Evolutionary conservation across 2,888 invertebrate genomes (phyloP).

Genomic region (Xestoiulus laeticollis): DNA sequence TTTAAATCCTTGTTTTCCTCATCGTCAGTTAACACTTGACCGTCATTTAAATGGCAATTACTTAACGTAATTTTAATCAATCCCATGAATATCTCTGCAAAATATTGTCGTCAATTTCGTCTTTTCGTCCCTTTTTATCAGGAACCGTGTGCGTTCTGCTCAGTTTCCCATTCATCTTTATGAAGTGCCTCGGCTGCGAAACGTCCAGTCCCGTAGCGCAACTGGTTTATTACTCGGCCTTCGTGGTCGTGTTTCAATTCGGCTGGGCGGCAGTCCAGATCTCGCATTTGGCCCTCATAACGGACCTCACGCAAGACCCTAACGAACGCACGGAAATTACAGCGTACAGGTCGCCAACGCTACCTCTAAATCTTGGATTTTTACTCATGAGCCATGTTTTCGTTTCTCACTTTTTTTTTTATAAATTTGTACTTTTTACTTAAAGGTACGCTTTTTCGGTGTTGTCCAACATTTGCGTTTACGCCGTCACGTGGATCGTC

Average conservation of each 20-base stretch:
- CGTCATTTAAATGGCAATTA: too few species aligned
- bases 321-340: slow-evolving; percentile 80
- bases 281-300: slow-evolving; percentile 87
- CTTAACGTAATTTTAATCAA: too few species aligned
- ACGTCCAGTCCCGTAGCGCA: slow-evolving; percentile 68
- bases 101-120: not conserved
- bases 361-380: too few species aligned
- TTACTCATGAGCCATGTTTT: too few species aligned
- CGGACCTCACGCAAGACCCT: slow-evolving; percentile 78
- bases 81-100: too few species aligned
- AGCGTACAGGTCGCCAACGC: slow-evolving; percentile 81
- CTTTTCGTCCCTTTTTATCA: slow-evolving; percentile 63
- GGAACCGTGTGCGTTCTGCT: slow-evolving; percentile 78
- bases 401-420: not conserved
- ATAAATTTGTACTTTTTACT: slow-evolving; percentile 63
- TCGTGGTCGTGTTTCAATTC: slow-evolving; percentile 54
- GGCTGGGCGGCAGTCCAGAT: slow-evolving; percentile 72
- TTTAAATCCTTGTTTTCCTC: too few species aligned
- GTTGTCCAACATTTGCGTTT: slow-evolving; percentile 84
- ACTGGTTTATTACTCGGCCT: slow-evolving; percentile 50
- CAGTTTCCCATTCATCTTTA: slow-evolving; percentile 89
- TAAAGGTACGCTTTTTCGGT: slow-evolving; percentile 90
- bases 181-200: slow-evolving; percentile 76
- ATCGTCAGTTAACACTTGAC: too few species aligned
- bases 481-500: slow-evolving; percentile 79